These are phyloP conservation scores for Hemaris fuciformis DNA, from an alignment of 2,888 invertebrate genomes.

Conservation along the genomic window DNA sequence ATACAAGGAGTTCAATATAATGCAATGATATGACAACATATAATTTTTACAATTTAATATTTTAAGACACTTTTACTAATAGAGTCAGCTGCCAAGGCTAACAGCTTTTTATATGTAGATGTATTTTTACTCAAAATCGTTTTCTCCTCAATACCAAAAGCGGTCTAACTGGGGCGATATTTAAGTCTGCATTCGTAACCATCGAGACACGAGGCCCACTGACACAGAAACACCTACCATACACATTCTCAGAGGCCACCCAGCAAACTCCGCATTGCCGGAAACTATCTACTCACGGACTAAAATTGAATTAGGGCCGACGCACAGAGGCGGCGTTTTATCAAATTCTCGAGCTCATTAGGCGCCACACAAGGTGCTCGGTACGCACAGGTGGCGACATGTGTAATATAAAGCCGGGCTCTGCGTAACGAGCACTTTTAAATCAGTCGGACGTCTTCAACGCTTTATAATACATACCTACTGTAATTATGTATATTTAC, in stretches of 20 bases:
- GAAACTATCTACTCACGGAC: neutral
- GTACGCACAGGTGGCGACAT: constrained; percentile 1
- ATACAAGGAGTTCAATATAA: too few relatives aligned
- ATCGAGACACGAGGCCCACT: neutral
- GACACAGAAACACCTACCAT: neutral
- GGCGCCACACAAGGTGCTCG: constrained; percentile 1
- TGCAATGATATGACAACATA: too few relatives aligned
- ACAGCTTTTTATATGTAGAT: too few relatives aligned
- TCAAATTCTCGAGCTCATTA: constrained; percentile 12
- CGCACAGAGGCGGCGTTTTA: constrained; percentile 3
- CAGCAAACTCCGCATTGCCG: neutral
- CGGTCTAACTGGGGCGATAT: neutral
- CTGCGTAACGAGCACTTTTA: neutral
- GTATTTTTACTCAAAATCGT: too few relatives aligned
- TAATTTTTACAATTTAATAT: too few relatives aligned
- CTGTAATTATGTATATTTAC: neutral
- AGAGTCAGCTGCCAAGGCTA: too few relatives aligned
- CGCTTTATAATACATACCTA: neutral
- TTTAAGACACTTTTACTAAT: too few relatives aligned
- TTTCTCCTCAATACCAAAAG: too few relatives aligned
- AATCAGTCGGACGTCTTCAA: neutral
- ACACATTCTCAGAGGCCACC: neutral
- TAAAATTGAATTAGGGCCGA: neutral
- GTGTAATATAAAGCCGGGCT: neutral
- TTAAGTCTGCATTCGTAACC: neutral